These are phyloP conservation scores for Coluber constrictor DNA, from an alignment of 2,797 vertebrate species.

Conservation along the genomic window DNA sequence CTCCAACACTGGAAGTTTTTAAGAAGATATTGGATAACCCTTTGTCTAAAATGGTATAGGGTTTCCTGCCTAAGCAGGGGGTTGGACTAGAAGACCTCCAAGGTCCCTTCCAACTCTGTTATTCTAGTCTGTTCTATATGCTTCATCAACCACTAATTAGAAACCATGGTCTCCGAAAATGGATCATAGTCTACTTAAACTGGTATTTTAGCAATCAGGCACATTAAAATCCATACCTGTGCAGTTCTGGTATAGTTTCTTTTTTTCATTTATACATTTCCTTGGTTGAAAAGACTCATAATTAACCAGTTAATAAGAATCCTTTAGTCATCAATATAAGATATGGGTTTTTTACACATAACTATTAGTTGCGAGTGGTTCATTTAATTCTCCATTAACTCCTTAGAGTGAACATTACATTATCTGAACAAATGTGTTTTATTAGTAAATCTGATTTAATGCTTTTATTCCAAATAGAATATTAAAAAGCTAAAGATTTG, in stretches of 20 bases:
- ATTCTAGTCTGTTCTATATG: neutral
- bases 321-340: slow-evolving; percentile 48
- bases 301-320: slow-evolving; percentile 56
- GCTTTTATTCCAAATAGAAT: slow-evolving; percentile 11
- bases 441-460: slow-evolving; percentile 46
- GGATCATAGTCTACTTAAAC: slow-evolving; percentile 35
- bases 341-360: slow-evolving; percentile 44
- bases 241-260: neutral
- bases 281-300: slow-evolving; percentile 27
- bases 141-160: neutral
- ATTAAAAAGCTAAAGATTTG: neutral
- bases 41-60: too few species aligned
- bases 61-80: too few species aligned
- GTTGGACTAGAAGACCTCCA: too few species aligned
- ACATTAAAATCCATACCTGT: slow-evolving; percentile 15
- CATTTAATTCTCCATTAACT: slow-evolving; percentile 54
- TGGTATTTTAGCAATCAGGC: slow-evolving; percentile 36
- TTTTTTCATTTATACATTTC: slow-evolving; percentile 46
- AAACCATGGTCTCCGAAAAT: neutral
- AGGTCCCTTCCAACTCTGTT: too few species aligned
- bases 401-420: slow-evolving; percentile 38
- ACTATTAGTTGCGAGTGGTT: slow-evolving; percentile 36
- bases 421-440: slow-evolving; percentile 34
- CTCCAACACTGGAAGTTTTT: too few species aligned
- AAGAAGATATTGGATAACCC: too few species aligned